A percentile compares a stretch with the other conserved stretches of the same genome.
These are phyloP conservation scores for Pogonomyrmex californicus DNA, from an alignment of 1,140 invertebrate genomes.

Conservation along the genomic window DNA sequence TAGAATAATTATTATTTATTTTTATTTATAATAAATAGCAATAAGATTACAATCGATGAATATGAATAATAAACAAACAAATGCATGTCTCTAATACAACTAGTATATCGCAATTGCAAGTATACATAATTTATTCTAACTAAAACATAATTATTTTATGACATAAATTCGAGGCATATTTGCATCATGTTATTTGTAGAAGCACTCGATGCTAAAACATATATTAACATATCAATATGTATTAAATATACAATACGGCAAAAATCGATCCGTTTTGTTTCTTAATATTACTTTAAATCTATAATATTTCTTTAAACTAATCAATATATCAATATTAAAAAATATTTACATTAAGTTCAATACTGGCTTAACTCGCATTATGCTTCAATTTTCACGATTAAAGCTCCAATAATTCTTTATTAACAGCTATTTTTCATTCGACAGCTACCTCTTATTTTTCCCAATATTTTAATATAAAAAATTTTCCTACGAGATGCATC, in stretches of 20 bases:
- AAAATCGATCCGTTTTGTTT: constrained; percentile 1
- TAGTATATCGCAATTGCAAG: constrained; percentile 36
- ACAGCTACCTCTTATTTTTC: neutral
- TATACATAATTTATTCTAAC: constrained; percentile 60
- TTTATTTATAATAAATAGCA: neutral
- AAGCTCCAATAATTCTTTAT: constrained; percentile 8
- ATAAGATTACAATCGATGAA: constrained; percentile 12
- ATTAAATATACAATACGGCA: constrained; percentile 20
- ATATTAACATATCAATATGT: constrained; percentile 33
- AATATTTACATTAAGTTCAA: constrained; percentile 32
- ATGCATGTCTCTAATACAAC: constrained; percentile 52
- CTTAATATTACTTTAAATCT: neutral
- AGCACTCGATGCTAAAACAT: constrained; percentile 28
- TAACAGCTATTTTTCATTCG: constrained; percentile 10
- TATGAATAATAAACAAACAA: constrained; percentile 57
- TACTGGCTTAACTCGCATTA: neutral
- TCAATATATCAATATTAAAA: constrained; percentile 14
- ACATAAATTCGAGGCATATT: neutral
- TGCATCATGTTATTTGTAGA: constrained; percentile 10
- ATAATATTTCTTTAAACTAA: constrained; percentile 22
- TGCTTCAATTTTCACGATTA: constrained; percentile 15
- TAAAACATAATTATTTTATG: constrained; percentile 46
- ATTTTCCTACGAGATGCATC: neutral
- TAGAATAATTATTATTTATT: constrained; percentile 2
- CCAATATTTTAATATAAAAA: neutral